Conservation (phyloP, 35 echinoderm and acorn worm species). For the Amphiura filiformis region DNA sequence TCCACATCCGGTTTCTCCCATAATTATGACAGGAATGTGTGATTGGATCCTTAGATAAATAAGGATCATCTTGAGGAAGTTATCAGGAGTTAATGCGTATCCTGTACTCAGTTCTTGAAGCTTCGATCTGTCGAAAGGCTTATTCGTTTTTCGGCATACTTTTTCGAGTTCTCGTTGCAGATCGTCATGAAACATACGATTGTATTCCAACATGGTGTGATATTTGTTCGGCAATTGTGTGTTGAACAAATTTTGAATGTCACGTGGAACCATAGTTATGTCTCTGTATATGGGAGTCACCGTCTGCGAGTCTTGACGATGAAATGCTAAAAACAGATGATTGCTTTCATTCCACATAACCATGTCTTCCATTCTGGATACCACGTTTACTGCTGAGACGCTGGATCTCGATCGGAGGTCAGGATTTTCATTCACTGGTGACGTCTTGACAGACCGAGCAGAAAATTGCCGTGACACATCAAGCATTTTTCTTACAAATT, state of each 20-base stretch:
- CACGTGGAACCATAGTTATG: neutral
- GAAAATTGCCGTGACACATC: conserved; percentile 17
- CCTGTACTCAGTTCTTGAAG: neutral
- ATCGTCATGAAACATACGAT: conserved; percentile 18
- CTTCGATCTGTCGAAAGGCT: conserved; percentile 5
- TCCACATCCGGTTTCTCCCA: conserved; percentile 50
- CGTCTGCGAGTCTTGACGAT: conserved; percentile 30
- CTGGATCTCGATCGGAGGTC: neutral
- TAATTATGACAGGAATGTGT: conserved; percentile 37
- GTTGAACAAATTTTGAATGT: conserved; percentile 26
- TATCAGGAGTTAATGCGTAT: conserved; percentile 41
- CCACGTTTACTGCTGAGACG: conserved; percentile 20
- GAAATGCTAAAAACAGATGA: conserved; percentile 30
- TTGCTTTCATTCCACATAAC: conserved; percentile 28
- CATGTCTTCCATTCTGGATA: conserved; percentile 29
- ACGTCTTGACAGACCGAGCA: conserved; percentile 12
- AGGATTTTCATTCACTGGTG: neutral
- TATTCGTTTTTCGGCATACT: conserved; percentile 8
- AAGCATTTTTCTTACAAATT: conserved; percentile 6
- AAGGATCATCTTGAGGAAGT: conserved; percentile 40
- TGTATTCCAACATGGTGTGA: conserved; percentile 14
- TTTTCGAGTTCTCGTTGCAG: conserved; percentile 13
- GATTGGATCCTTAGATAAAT: conserved; percentile 26
- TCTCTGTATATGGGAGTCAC: conserved; percentile 8
- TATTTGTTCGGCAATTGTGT: neutral